These are phyloP conservation scores for Scalopus aquaticus DNA, from an alignment of 2,113 vertebrate species.

Conservation along the genomic window DNA sequence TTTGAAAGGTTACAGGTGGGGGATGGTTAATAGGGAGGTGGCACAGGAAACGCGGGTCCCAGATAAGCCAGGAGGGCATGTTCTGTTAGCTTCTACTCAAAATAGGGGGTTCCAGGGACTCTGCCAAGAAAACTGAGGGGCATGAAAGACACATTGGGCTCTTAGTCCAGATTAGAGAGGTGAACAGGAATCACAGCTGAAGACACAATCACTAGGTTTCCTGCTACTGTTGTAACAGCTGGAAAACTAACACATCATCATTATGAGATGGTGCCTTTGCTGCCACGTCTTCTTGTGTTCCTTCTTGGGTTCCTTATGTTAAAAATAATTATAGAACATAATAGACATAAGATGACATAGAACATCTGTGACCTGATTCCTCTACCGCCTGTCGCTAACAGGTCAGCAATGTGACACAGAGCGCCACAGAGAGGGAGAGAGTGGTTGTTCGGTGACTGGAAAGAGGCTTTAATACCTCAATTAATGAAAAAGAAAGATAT, in stretches of 20 bases:
- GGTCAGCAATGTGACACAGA: neutral
- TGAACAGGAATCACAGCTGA: neutral
- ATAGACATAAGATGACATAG: neutral
- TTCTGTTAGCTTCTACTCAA: neutral
- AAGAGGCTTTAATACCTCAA: neutral
- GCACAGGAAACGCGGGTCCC: neutral
- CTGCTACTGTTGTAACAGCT: neutral
- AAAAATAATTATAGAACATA: conserved; percentile 57
- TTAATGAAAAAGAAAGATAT: neutral
- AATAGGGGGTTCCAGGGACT: neutral
- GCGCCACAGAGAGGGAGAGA: neutral
- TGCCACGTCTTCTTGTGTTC: neutral
- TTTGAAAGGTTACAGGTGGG: neutral
- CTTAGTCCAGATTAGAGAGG: neutral
- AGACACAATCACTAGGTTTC: neutral
- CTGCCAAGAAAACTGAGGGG: neutral
- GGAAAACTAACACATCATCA: conserved; percentile 22
- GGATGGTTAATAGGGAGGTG: neutral
- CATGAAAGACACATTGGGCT: neutral
- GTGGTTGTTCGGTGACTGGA: neutral
- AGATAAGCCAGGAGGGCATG: neutral
- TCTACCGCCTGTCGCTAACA: neutral
- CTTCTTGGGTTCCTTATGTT: conserved; percentile 19
- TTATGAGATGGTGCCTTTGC: neutral
- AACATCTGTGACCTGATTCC: conserved; percentile 37